Base-by-base conservation (phyloP, 2,888 invertebrate genomes). In the Agriotes lineatus region DNA sequence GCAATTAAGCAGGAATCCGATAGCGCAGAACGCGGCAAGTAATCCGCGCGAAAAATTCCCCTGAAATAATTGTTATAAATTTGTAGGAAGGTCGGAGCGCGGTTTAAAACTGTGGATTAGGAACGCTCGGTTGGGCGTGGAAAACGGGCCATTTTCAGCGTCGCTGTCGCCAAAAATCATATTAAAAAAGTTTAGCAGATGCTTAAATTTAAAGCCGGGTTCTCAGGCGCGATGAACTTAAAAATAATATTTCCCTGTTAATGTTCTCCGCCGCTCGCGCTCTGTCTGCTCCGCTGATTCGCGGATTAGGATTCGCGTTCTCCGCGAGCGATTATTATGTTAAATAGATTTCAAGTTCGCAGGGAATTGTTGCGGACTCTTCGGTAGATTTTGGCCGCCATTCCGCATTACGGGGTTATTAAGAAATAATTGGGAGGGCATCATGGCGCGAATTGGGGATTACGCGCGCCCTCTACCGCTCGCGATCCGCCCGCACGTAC, bases 121-220 rank as follows among this genome's bases (percentile, higher is more conserved):
- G 39, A 37, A 65, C 54, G 69, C 62, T 62, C 62, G 20, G 58
- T 62, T 25, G 66, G 35, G 57, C 44, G 60, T 39, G 57, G 59
- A 61, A 70, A 66, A 57, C 61, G 62, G 45, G 18, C 61, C 48
- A 61, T 66, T 70, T 66, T 66, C 57, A 20, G 48, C 44, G 63
- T 59, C 33, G 50, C 69, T 60, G 69, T 66, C 67, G 67, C 54
- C 69, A 62, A 61, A 72, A 70, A 72, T 68, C 67, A 69, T 68
- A 72, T 72, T 72, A 72, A 72, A 71, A 70, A 70, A 72, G 72
- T 72, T 72, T 72, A 59, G 62, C 68, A 66, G 70, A 70, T 68
- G 64, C 68, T 69, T 62, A 69, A 66, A 71, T 69, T 71, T 69
- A 62, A 62, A 69, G 61, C 62, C 37, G 45, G 25, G 65, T 42